Base-by-base conservation (phyloP, 2,888 invertebrate genomes). In the Frankliniella fusca region DNA sequence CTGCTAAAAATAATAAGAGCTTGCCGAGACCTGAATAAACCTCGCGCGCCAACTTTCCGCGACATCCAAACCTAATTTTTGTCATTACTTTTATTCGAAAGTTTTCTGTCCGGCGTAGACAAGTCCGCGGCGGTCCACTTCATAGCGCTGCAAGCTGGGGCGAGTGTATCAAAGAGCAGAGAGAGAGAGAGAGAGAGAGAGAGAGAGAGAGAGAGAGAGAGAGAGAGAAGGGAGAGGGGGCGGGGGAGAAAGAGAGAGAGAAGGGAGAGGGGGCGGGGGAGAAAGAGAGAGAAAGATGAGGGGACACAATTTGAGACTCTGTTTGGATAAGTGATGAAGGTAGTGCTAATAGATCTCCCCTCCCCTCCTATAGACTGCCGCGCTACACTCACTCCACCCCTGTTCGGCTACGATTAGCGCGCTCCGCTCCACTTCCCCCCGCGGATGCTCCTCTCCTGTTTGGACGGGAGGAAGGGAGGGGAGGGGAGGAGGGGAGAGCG, bases 261-360 rank as follows among this genome's bases (percentile, higher is more conserved):
- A n/a, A 23, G 23, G 11, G 9, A 10, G 70, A 70, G 70, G 23
- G 70, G 23, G 23, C 5, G n/a, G n/a, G 65, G 20, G 65, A 65
- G 65, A 65, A n/a, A 70, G 23, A 70, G n/a, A 70, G 70, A 70
- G 70, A n/a, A 15, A 7, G n/a, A 0, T 18, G 61, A 20, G 65
- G 27, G 70, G 70, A 76, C 70, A 76, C 70, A 76, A 76, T 76
- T 76, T 76, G 27, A 76, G 70, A 76, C 70, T 27, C 70, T 76
- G 70, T 76, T 76, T 76, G 70, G 70, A 76, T 76, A 76, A 76
- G 70, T 76, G 70, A 76, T 76, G 70, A 76, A 76, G 70, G 70
- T 76, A 76, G 70, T 76, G 70, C 70, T 76, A 76, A 76, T 76
- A 76, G 70, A 70, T 18, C 54, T 70, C 23, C 70, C 70, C 70